Evolutionary conservation across 2,888 invertebrate species (phyloP).

Genomic region (Xanthorhoe designata): DNA sequence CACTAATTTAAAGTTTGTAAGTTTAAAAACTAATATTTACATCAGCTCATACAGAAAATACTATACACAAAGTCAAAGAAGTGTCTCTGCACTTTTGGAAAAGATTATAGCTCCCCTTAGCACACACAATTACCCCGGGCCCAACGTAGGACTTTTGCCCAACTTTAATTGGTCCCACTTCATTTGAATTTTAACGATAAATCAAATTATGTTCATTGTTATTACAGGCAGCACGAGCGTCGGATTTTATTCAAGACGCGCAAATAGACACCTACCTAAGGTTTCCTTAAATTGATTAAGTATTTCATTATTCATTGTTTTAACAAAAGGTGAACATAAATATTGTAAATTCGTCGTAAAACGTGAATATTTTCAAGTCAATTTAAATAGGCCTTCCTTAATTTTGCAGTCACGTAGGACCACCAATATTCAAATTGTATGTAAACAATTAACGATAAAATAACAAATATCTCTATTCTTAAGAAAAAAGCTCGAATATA

Average conservation of each 20-base stretch:
- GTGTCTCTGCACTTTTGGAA: slow-evolving; percentile 50
- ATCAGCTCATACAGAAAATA: not conserved
- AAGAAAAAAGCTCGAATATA: not conserved
- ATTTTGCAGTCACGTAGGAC: slow-evolving; percentile 23
- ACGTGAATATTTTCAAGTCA: slow-evolving; percentile 40
- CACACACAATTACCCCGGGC: slow-evolving; percentile 50
- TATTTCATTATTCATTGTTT: slow-evolving; percentile 51
- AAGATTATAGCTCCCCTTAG: slow-evolving; percentile 55
- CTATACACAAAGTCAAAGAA: slow-evolving; percentile 25
- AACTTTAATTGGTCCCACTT: slow-evolving; percentile 39
- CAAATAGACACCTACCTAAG: slow-evolving; percentile 41
- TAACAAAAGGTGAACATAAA: slow-evolving; percentile 49
- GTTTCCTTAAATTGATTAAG: slow-evolving; percentile 55
- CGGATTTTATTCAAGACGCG: slow-evolving; percentile 42
- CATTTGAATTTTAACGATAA: slow-evolving; percentile 28
- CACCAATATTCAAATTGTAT: slow-evolving; percentile 14
- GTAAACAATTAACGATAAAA: slow-evolving; percentile 8
- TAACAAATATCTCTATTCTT: not conserved
- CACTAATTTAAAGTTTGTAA: not conserved
- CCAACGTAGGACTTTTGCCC: slow-evolving; percentile 20
- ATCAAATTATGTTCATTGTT: slow-evolving; percentile 41
- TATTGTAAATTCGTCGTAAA: slow-evolving; percentile 44
- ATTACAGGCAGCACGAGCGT: slow-evolving; percentile 21
- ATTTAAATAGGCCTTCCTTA: slow-evolving; percentile 33
- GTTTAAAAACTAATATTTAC: slow-evolving; percentile 7